phyloP scores from a whole-genome alignment of 2,888 invertebrate genomes.

The Notocelia uddmanniana region DNA sequence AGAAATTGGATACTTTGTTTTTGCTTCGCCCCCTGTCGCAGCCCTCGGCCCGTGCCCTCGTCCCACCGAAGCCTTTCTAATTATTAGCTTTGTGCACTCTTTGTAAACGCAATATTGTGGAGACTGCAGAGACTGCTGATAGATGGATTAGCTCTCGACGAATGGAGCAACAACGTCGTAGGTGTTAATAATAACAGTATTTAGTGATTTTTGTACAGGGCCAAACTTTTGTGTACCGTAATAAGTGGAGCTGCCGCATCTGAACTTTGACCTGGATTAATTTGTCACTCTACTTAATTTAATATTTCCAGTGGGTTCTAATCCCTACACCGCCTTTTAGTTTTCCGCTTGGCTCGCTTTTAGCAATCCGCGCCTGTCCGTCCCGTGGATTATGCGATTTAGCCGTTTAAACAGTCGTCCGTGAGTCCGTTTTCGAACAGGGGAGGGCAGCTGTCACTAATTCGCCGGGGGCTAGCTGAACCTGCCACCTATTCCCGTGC shows the following conservation, averaged over 20 bases:
- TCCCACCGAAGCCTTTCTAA: conserved; percentile 77
- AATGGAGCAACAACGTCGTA: conserved; percentile 24
- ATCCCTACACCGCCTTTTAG: conserved; percentile 57
- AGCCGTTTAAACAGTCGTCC: conserved; percentile 73
- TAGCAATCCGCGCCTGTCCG: conserved; percentile 69
- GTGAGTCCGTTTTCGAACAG: conserved; percentile 64
- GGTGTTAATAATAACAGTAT: conserved; percentile 8
- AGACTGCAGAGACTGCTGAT: conserved; percentile 51
- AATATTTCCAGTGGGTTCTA: conserved; percentile 33
- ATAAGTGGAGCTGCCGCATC: neutral
- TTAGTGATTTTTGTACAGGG: conserved; percentile 8
- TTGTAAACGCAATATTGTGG: conserved; percentile 59
- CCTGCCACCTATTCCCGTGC: conserved; percentile 39
- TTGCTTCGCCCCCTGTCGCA: conserved; percentile 63
- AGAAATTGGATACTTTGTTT: conserved; percentile 81
- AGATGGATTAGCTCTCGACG: conserved; percentile 43
- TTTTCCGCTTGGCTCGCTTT: conserved; percentile 64
- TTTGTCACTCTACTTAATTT: conserved; percentile 50
- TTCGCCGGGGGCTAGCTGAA: conserved; percentile 57
- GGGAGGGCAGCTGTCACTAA: conserved; percentile 68
- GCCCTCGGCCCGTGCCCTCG: conserved; percentile 55
- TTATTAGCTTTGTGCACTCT: conserved; percentile 66
- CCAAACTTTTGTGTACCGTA: neutral
- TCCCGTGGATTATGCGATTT: conserved; percentile 77
- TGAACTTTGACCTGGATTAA: conserved; percentile 47